A percentile compares a stretch with the other conserved stretches of the same genome.
phyloP scores from a whole-genome alignment of 2,113 vertebrate genomes.

The Corvus cornix region DNA sequence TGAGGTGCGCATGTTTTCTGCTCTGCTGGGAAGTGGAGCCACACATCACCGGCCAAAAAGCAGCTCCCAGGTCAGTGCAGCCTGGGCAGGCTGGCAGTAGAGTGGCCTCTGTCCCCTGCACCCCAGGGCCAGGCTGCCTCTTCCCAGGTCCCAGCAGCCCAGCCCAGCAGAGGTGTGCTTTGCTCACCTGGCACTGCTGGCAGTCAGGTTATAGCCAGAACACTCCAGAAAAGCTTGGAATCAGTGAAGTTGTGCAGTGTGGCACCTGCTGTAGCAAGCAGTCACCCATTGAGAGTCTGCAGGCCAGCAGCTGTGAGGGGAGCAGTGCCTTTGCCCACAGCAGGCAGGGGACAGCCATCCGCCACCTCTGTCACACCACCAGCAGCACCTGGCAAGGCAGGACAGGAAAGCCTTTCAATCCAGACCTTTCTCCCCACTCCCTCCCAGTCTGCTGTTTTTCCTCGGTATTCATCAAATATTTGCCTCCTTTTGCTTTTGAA shows the following conservation, averaged over 20 bases:
- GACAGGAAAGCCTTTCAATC: neutral
- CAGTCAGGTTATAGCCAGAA: neutral
- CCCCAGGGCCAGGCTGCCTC: neutral
- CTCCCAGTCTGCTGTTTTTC: neutral
- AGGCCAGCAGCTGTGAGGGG: neutral
- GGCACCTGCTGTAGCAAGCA: neutral
- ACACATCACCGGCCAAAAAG: neutral
- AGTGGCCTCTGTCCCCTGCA: fast-evolving
- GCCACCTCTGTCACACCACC: fast-evolving
- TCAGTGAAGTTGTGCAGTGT: neutral
- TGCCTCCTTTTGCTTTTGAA: neutral
- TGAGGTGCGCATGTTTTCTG: neutral
- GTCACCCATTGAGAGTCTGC: neutral
- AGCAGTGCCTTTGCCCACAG: neutral
- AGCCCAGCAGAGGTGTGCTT: neutral
- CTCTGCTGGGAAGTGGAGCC: neutral
- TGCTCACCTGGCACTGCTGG: neutral
- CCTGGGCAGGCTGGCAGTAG: neutral
- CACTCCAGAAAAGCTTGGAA: neutral
- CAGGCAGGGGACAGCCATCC: neutral
- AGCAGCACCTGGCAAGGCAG: neutral
- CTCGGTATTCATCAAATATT: neutral
- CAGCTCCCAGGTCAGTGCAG: neutral
- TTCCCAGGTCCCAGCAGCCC: neutral
- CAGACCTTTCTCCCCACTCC: neutral